A percentile compares a stretch with the other conserved stretches of the same genome.
phyloP scores from a whole-genome alignment of 2,888 invertebrate species.

The Cataglyphis rosenhaueri region DNA sequence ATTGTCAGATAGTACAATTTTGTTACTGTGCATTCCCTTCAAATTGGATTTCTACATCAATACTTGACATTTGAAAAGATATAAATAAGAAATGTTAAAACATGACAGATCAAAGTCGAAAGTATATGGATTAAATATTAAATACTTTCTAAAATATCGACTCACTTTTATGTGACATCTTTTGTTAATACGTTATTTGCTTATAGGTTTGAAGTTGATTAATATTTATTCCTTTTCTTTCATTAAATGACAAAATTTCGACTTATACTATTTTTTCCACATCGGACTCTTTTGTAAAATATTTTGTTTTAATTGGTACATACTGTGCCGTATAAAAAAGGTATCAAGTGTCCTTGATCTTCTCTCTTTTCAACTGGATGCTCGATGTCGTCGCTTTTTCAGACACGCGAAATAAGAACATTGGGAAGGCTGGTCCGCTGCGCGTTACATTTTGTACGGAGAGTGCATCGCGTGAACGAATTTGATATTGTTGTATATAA shows the following conservation, averaged over 20 bases:
- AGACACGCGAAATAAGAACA: slow-evolving; percentile 26
- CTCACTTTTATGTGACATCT: neutral
- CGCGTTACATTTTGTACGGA: slow-evolving; percentile 29
- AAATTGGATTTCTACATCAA: slow-evolving; percentile 5
- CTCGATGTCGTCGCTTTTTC: slow-evolving; percentile 46
- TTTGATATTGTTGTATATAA: slow-evolving; percentile 66
- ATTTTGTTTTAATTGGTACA: slow-evolving; percentile 41
- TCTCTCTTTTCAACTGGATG: slow-evolving; percentile 47
- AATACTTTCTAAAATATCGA: neutral
- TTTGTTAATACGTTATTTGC: neutral
- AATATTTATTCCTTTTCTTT: neutral
- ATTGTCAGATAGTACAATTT: neutral
- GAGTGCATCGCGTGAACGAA: slow-evolving; percentile 6
- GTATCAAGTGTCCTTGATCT: slow-evolving; percentile 63
- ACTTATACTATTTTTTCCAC: neutral
- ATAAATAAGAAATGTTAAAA: neutral
- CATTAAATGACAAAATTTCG: neutral
- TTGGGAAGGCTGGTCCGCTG: slow-evolving; percentile 18
- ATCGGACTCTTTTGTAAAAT: neutral
- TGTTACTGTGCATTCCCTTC: neutral
- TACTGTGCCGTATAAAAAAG: slow-evolving; percentile 36
- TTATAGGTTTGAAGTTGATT: neutral
- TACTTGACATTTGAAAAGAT: slow-evolving; percentile 20
- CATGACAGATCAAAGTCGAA: neutral
- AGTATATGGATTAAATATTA: neutral